Evolutionary conservation across 2,797 vertebrate species (phyloP).

Genomic region (Myotis pilosus): DNA sequence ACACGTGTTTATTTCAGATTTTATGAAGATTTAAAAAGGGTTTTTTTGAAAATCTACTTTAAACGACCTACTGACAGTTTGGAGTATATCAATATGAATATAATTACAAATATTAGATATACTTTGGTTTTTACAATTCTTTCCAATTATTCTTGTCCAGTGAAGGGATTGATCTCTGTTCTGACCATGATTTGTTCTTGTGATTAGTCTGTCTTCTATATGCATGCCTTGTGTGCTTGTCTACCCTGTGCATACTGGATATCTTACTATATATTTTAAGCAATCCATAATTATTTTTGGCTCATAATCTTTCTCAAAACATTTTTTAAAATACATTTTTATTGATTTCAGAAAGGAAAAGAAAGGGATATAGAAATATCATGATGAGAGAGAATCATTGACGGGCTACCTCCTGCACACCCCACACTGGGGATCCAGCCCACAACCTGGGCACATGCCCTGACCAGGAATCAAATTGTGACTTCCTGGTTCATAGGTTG

Average conservation of each 20-base stretch:
- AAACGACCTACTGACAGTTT: not conserved
- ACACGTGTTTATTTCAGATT: not conserved
- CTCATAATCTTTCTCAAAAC: not conserved
- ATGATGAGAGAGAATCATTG: too few species aligned
- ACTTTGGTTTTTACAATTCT: not conserved
- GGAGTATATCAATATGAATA: not conserved
- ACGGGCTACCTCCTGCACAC: too few species aligned
- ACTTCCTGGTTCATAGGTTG: too few species aligned
- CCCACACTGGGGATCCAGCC: too few species aligned
- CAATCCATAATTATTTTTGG: not conserved
- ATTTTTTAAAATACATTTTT: not conserved
- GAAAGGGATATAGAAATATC: too few species aligned
- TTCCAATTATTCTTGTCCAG: not conserved
- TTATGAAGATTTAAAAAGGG: not conserved
- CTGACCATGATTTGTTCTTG: not conserved
- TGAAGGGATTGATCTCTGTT: not conserved
- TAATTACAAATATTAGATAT: not conserved
- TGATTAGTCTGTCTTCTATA: rapidly evolving
- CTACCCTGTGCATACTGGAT: not conserved
- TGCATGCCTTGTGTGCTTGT: not conserved
- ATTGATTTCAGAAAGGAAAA: too few species aligned
- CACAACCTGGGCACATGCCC: too few species aligned
- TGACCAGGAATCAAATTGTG: too few species aligned
- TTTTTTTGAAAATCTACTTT: not conserved
- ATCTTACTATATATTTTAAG: not conserved